Percentiles rank a stretch among this genome's conserved stretches.
Evolutionary conservation across 2,888 invertebrate species (phyloP).

Genomic region (Drosophila setosimentum): DNA sequence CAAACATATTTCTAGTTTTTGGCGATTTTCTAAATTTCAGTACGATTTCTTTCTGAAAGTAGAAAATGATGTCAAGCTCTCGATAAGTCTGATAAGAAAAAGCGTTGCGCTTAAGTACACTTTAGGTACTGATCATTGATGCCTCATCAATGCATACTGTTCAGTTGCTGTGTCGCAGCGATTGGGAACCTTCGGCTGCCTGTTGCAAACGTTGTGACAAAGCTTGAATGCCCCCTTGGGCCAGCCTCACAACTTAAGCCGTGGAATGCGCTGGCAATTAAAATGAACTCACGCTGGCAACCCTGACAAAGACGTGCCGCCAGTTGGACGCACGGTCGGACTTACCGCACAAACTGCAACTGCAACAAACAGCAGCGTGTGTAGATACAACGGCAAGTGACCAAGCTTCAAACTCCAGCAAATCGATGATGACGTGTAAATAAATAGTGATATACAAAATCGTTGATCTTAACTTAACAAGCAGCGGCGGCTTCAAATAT

Average conservation of each 20-base stretch:
- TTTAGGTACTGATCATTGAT: not conserved
- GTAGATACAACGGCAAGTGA: conserved; percentile 6
- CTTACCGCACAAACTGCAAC: conserved; percentile 41
- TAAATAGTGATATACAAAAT: conserved; percentile 49
- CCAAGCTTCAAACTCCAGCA: conserved; percentile 9
- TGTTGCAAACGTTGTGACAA: conserved; percentile 35
- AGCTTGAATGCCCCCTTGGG: conserved; percentile 51
- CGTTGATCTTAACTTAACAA: conserved; percentile 15
- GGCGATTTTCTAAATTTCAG: not conserved
- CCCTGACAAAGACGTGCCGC: conserved; percentile 72
- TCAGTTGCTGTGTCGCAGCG: conserved; percentile 2
- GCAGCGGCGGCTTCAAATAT: conserved; percentile 51
- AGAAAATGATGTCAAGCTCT: not conserved
- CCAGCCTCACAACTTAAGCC: conserved; percentile 16
- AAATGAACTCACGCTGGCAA: conserved; percentile 79
- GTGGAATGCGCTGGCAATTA: conserved; percentile 74
- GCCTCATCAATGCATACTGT: conserved; percentile 6
- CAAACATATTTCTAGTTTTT: not conserved
- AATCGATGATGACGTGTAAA: conserved; percentile 36
- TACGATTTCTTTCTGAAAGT: not conserved
- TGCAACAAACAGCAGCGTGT: conserved; percentile 44
- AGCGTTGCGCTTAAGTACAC: not conserved
- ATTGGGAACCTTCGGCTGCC: conserved; percentile 28
- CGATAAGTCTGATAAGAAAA: not conserved
- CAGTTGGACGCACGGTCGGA: conserved; percentile 40